Conservation (phyloP, 2,888 invertebrate genomes). For the Hetaerina titia region DNA sequence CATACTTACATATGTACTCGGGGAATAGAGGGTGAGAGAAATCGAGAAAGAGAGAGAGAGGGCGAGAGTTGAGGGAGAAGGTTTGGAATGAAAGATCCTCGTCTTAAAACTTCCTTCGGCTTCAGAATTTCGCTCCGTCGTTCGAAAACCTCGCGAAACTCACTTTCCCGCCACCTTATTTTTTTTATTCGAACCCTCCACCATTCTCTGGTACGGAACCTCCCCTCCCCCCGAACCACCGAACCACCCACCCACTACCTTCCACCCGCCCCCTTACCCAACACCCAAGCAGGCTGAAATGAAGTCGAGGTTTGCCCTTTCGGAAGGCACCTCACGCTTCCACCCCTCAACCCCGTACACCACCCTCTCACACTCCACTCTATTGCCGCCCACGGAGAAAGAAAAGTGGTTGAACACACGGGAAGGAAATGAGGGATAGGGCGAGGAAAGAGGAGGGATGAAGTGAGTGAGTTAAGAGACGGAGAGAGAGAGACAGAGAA, state of each 20-base stretch:
- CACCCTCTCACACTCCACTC: too few relatives aligned
- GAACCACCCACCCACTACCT: not conserved
- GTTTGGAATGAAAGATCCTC: conserved; percentile 6
- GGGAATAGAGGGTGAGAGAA: not conserved
- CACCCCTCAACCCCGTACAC: not conserved
- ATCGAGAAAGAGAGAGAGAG: not conserved
- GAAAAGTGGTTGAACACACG: too few relatives aligned
- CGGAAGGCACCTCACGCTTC: conserved; percentile 12
- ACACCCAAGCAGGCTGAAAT: not conserved
- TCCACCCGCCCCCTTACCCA: not conserved
- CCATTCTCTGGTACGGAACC: not conserved
- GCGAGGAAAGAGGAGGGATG: not conserved
- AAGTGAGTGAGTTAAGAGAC: not conserved
- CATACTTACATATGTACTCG: not conserved
- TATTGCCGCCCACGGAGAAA: too few relatives aligned
- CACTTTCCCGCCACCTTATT: conserved; percentile 47
- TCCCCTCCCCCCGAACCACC: not conserved
- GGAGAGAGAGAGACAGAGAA: not conserved
- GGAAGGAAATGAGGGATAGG: not conserved
- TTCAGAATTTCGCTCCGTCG: conserved; percentile 41
- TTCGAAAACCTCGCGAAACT: conserved; percentile 52
- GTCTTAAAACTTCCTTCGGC: conserved; percentile 25
- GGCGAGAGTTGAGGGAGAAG: not conserved
- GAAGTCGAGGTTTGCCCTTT: conserved; percentile 46
- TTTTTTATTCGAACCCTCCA: not conserved